Base-by-base conservation (phyloP, 2,113 vertebrate species). In the Ochotona curzoniae region DNA sequence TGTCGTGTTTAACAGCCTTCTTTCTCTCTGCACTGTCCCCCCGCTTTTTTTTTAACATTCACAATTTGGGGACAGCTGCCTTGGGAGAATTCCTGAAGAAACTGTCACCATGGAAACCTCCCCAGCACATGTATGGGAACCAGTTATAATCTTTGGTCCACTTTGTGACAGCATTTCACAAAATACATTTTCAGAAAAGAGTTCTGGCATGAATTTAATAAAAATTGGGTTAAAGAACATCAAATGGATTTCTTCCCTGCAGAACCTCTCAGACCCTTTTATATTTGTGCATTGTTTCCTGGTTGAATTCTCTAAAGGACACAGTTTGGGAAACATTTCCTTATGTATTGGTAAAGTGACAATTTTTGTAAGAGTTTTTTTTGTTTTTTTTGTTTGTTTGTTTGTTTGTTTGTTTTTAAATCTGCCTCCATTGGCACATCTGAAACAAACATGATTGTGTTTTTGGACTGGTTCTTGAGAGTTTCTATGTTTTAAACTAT, bases 331-430 rank as follows among this genome's bases (percentile, higher is more conserved):
- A 89, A 90, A 80, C 61, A 28, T 12, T 47, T 17, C 82, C 92
- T 90, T 70, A 80, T 83, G 18, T 32, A 75, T 81, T 76, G 76
- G 32, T 94, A 89, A 85, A 89, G 86, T 92, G 57, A 76, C 15
- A 83, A 10, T 90, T 96, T 96, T 90, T 78, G 26, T 71, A 73
- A 57, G 44, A 60, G 13, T 71, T 87, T 95, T 95, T 80, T 86
- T 44, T n/a, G n/a, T n/a, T n/a, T n/a, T n/a, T n/a, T n/a, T n/a
- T n/a, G n/a, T n/a, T n/a, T n/a, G n/a, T n/a, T n/a, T n/a, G n/a
- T n/a, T n/a, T n/a, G n/a, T n/a, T n/a, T n/a, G n/a, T n/a, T n/a
- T n/a, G n/a, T n/a, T n/a, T n/a, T n/a, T n/a, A n/a, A 47, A 20
- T 93, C n/a, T 85, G n/a, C 73, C 14, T 15, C 25, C 32, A 73